Conservation (phyloP, 2,113 vertebrate species). For the Mola mola region DNA sequence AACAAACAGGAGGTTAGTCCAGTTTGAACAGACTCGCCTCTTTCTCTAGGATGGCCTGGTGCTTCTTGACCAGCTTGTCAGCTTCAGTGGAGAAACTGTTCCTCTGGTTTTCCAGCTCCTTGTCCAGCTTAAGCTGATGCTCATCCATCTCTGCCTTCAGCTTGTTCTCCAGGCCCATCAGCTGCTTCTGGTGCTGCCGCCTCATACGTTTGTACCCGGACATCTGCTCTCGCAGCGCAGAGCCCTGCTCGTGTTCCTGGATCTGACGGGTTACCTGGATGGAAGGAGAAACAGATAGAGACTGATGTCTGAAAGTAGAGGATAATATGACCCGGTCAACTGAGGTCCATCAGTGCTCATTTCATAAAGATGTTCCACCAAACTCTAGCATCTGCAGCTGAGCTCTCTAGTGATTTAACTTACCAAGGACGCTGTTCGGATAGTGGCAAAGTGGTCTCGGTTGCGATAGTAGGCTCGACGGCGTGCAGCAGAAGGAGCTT, state of each 20-base stretch:
- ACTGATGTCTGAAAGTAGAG: no score
- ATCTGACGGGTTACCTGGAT: constrained; percentile 88
- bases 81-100: constrained; percentile 86
- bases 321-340: no score
- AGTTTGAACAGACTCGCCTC: constrained; percentile 70
- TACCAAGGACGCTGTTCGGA: constrained; percentile 89
- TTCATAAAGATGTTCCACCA: background rate
- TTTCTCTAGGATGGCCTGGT: constrained; percentile 90
- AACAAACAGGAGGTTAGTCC: background rate
- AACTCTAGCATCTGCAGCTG: background rate
- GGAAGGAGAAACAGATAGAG: no score
- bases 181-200: constrained; percentile 93
- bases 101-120: constrained; percentile 90
- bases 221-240: constrained; percentile 90
- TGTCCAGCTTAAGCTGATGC: constrained; percentile 89
- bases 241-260: constrained; percentile 94
- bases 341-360: no score
- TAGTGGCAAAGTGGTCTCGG: constrained; percentile 92
- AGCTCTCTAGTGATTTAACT: background rate
- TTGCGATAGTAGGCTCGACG: constrained; percentile 83
- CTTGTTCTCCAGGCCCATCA: constrained; percentile 90
- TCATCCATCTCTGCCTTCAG: constrained; percentile 92
- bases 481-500: constrained; percentile 81
- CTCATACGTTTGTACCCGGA: constrained; percentile 93
- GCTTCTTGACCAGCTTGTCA: constrained; percentile 88